Base-by-base conservation (phyloP, 1,140 invertebrate genomes). In the Drosophila repleta region DNA sequence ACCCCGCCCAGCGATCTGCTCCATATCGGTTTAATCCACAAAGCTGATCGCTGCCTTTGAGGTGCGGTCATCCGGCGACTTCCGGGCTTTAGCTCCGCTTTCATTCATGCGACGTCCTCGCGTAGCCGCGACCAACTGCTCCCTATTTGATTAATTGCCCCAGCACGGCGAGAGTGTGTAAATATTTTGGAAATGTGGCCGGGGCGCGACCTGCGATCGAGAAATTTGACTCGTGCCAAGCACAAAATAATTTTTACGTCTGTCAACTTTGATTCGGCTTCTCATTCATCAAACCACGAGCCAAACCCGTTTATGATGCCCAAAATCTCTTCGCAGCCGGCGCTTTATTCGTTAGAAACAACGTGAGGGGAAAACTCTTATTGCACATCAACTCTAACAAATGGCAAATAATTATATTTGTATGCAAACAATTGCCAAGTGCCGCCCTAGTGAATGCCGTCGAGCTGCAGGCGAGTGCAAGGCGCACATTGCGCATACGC, bases 171-270 rank as follows among this genome's bases (percentile, higher is more conserved):
- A 76, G 79, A 76, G 68, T 73, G 56, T 73, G 67, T 81, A 87
- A 68, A 60, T 87, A 64, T 79, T 65, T 60, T 53, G 58, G 71
- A 53, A 41, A 58, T 55, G 18, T 55, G 5, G 48, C 17, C n/a
- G 18, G 58, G 71, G 41, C 52, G 58, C 57, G 65, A 69, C 65
- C 66, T 63, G 57, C 13, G 56, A 77, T 69, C 68, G 57, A 83
- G 82, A 87, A 78, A 85, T 79, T 83, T 83, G 83, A 83, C 83
- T 89, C 84, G 84, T 88, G 83, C 83, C 83, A 79, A 76, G 58
- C 57, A 49, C 48, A 69, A 71, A 83, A 88, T 77, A 79, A 57
- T 57, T 88, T 88, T 88, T 76, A 83, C 84, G 76, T 72, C 83
- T 88, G 83, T 88, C 83, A 88, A 72, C 71, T 83, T 83, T 83